Base-by-base conservation (phyloP, 2,888 invertebrate genomes). In the Pimpla rufipes region DNA sequence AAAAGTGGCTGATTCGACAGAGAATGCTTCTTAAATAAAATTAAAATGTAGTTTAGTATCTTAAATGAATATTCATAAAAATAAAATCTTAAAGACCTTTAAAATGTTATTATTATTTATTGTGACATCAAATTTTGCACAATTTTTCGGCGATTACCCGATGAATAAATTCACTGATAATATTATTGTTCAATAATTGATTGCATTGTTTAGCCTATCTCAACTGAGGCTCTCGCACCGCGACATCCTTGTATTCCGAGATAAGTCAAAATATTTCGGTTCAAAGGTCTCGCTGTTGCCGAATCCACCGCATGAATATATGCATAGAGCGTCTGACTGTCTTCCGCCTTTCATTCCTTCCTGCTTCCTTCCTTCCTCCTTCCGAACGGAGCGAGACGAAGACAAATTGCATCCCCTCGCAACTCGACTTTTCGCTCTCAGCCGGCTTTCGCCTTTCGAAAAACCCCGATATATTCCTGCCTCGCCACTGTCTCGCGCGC, bases 311-410 rank as follows among this genome's bases (percentile, higher is more conserved):
- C 10, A 35, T 37, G 23, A 23, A 50, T 37, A 37, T 37, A 74
- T 21, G 10, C 21, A 37, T 64, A 74, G 29, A 57, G 29, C 57
- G 37, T 42, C 59, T 10, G 13, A 37, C 55, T 40, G 37, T 16
- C 75, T 74, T 37, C 13, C 29, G 45, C 29, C 76, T 23, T 73
- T 77, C 68, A 50, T 62, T n/a, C 57, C n/a, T 59, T 42, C 10
- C 47, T 75, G 59, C 55, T 83, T 74, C 50, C 50, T 80, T 42
- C 81, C 73, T 47, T 82, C 74, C 76, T 66, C 47, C 55, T 42
- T 29, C 16, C 62, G 29, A 13, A 35, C 50, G 35, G 40, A 23
- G 13, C 64, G 18, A 64, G 64, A 64, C 55, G 45, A 55, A 79
- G 64, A 79, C 71, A 66, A 73, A 73, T 67, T 67, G 57, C 73